Evolutionary conservation across 2,113 vertebrate species (phyloP), one percentile per base, ranked within the genome.

Genomic region (Camelus dromedarius): DNA sequence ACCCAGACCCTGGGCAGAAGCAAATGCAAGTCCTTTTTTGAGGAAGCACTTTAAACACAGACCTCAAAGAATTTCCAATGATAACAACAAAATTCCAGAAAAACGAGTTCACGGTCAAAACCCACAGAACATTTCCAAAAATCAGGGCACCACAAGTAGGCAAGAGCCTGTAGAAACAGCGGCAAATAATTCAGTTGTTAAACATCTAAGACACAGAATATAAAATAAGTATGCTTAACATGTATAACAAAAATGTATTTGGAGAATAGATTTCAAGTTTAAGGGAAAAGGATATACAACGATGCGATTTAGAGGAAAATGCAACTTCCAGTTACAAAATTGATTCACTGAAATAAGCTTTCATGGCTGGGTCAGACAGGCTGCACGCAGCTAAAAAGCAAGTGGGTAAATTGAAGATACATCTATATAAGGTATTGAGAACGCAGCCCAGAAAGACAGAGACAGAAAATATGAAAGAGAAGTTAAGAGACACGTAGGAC

Each of bases 21-120:
- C 62, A 88, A 86, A 50, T 69, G 16, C 13, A 82, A 54, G 48
- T 69, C 66, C 42, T 58, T 91, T 75, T 69, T 6, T 38, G 35
- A 83, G 18, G 6, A 66, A 77, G 83, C n/a, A 89, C 24, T 89
- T 56, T 54, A 75, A 62, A 91, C 35, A 73, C 8, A 79, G 46
- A 62, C 50, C 24, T 96, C 66, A 42, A 79, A 80, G 46, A 62
- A 19, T 46, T 76, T 76, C 85, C 35, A 38, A 26, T 14, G 26
- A 64, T 6, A 12, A 79, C n/a, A 35, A 10, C 32, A 66, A 46
- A 26, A 16, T n/a, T 90, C 26, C 35, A 90, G 48, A 26, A 77
- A 96, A 96, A 91, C 52, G 12, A 81, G 86, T 86, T 82, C 58
- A 91, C 60, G 60, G 60, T 60, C 20, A 87, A 56, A 81, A 81